Evolutionary conservation across 2,113 vertebrate species (phyloP).

Genomic region (Athene noctua): DNA sequence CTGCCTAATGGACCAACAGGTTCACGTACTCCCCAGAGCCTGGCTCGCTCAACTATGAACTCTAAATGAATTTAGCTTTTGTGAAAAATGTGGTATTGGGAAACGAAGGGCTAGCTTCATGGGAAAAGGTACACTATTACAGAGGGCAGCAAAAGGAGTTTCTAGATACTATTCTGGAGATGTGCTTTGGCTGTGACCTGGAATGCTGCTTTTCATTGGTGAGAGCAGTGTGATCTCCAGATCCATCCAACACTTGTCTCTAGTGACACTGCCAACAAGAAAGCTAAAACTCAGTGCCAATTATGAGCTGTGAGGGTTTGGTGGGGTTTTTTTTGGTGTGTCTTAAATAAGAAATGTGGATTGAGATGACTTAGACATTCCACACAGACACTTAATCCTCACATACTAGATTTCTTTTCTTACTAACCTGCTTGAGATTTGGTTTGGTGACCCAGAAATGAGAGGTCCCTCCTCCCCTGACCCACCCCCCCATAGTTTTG

Average conservation of each 20-base stretch:
- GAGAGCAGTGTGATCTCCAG: slow-evolving; percentile 26
- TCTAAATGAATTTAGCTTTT: not conserved
- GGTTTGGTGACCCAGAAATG: slow-evolving; percentile 22
- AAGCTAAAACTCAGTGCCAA: not conserved
- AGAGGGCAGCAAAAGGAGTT: not conserved
- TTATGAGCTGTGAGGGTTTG: not conserved
- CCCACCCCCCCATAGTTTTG: slow-evolving; percentile 9
- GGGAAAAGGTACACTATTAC: not conserved
- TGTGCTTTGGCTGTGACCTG: slow-evolving; percentile 15
- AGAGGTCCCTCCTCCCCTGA: not conserved
- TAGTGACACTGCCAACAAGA: not conserved
- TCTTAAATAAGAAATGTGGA: slow-evolving; percentile 39
- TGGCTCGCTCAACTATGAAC: slow-evolving; percentile 56
- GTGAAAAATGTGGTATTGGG: not conserved
- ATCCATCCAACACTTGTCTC: not conserved
- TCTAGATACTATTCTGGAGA: not conserved
- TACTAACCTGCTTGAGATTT: slow-evolving; percentile 33
- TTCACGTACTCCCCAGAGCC: not conserved
- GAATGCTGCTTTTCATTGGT: not conserved
- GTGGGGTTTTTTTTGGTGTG: not conserved
- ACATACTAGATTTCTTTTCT: slow-evolving; percentile 4
- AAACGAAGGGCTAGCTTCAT: not conserved
- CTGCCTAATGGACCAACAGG: not conserved
- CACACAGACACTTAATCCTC: slow-evolving; percentile 44
- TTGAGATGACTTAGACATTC: slow-evolving; percentile 35